These are phyloP conservation scores for Chaetodon auriga DNA, from an alignment of 2,113 vertebrate species.

Conservation along the genomic window DNA sequence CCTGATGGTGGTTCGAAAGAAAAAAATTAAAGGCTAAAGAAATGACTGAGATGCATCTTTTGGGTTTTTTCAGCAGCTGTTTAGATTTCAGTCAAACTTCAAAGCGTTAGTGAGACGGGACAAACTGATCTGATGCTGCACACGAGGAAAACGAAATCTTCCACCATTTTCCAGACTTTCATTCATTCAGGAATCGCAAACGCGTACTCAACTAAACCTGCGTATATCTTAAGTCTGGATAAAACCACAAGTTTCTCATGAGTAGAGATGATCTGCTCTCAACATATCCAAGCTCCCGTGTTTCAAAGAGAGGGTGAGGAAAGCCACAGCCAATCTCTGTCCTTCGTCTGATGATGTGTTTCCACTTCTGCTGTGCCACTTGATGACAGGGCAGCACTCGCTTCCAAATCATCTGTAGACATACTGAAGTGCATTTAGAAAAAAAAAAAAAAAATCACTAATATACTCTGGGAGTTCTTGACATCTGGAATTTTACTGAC, in stretches of 20 bases:
- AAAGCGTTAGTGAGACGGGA: neutral
- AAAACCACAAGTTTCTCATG: conserved; percentile 15
- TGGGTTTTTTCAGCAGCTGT: neutral
- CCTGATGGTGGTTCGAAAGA: too few relatives aligned
- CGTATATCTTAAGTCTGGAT: neutral
- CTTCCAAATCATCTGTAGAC: conserved; percentile 57
- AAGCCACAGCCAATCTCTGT: conserved; percentile 60
- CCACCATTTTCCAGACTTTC: neutral
- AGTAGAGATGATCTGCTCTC: conserved; percentile 22
- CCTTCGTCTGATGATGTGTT: conserved; percentile 53
- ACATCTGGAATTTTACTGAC: conserved; percentile 70
- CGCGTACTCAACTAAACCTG: neutral
- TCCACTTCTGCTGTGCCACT: conserved; percentile 66
- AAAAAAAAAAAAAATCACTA: conserved; percentile 20
- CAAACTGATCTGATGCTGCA: neutral
- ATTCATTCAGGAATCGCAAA: neutral
- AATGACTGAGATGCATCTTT: neutral
- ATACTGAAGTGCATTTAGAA: conserved; percentile 50
- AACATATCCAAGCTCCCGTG: conserved; percentile 14
- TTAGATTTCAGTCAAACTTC: neutral
- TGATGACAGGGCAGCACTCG: conserved; percentile 44
- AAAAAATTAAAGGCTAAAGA: neutral
- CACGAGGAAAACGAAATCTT: neutral
- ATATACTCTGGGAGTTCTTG: conserved; percentile 4
- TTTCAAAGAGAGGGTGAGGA: conserved; percentile 53